phyloP scores from a whole-genome alignment of 2,888 invertebrate genomes.

The Gortyna flavago region DNA sequence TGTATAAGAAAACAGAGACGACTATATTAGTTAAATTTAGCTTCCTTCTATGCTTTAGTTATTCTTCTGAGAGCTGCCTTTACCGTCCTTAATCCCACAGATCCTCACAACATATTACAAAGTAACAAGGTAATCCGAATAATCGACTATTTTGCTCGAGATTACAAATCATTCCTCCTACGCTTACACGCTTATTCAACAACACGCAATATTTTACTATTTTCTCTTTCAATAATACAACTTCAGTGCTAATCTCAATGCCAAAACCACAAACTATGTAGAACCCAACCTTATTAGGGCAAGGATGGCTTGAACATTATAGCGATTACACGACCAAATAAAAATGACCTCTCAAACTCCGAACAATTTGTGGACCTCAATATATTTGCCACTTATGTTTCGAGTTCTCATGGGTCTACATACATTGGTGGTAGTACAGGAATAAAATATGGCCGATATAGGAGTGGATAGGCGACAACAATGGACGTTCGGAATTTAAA shows the following conservation, averaged over 20 bases:
- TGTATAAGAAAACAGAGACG: no score
- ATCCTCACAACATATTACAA: not conserved
- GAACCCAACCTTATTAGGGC: conserved; percentile 78
- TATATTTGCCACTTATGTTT: conserved; percentile 51
- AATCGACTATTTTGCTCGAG: conserved; percentile 47
- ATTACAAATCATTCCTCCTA: conserved; percentile 59
- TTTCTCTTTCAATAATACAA: conserved; percentile 69
- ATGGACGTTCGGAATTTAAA: conserved; percentile 86
- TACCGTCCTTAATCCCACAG: conserved; percentile 19
- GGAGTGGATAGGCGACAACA: conserved; percentile 84
- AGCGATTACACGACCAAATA: conserved; percentile 68
- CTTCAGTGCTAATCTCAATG: conserved; percentile 73
- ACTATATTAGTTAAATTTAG: no score
- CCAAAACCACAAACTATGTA: conserved; percentile 73
- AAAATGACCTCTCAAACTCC: conserved; percentile 56
- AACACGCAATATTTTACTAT: conserved; percentile 56
- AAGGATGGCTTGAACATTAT: conserved; percentile 67
- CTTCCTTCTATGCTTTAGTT: no score
- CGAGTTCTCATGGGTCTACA: conserved; percentile 61
- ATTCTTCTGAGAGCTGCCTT: no score
- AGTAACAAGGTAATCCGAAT: conserved; percentile 42
- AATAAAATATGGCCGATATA: conserved; percentile 84
- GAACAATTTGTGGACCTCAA: conserved; percentile 39
- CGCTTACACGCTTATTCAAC: conserved; percentile 46
- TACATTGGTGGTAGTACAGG: conserved; percentile 70